Percentiles rank a stretch among this genome's conserved stretches.
phyloP scores from a whole-genome alignment of 2,888 invertebrate species.

The Dryobotodes eremita region DNA sequence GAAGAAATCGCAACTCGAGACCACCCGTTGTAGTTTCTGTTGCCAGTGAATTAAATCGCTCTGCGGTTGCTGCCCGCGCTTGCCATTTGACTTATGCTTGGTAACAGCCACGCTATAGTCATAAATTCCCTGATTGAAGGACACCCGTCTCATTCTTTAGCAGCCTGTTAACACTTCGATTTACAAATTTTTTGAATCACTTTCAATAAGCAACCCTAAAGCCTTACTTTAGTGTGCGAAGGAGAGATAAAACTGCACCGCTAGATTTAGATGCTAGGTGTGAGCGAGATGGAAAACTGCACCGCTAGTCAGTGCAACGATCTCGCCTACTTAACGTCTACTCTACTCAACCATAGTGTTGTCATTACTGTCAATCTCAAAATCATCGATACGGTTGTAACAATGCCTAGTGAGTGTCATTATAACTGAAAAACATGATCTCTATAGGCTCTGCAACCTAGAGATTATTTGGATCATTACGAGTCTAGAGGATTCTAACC shows the following conservation, averaged over 20 bases:
- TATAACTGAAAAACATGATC: neutral
- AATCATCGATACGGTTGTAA: constrained; percentile 57
- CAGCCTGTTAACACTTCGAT: constrained; percentile 67
- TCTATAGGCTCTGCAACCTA: neutral
- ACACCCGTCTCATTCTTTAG: constrained; percentile 65
- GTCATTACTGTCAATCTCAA: constrained; percentile 52
- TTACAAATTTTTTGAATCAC: constrained; percentile 64
- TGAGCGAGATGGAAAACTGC: constrained; percentile 74
- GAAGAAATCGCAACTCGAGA: constrained; percentile 78
- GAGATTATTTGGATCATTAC: neutral
- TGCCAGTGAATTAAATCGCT: constrained; percentile 72
- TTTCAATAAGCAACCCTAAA: constrained; percentile 63
- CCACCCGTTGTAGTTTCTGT: constrained; percentile 80
- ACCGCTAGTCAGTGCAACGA: constrained; percentile 81
- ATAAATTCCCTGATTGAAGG: constrained; percentile 65
- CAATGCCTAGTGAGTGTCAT: neutral
- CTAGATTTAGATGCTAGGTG: constrained; percentile 60
- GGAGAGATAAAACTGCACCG: constrained; percentile 63
- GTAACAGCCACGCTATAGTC: constrained; percentile 46
- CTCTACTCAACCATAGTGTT: constrained; percentile 68
- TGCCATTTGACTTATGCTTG: constrained; percentile 52
- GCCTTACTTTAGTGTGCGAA: constrained; percentile 58
- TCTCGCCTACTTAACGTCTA: constrained; percentile 76
- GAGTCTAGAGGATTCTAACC: neutral
- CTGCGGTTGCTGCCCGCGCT: constrained; percentile 61